Evolutionary conservation across 2,797 vertebrate species (phyloP).

Genomic region (Poecilia gillii): DNA sequence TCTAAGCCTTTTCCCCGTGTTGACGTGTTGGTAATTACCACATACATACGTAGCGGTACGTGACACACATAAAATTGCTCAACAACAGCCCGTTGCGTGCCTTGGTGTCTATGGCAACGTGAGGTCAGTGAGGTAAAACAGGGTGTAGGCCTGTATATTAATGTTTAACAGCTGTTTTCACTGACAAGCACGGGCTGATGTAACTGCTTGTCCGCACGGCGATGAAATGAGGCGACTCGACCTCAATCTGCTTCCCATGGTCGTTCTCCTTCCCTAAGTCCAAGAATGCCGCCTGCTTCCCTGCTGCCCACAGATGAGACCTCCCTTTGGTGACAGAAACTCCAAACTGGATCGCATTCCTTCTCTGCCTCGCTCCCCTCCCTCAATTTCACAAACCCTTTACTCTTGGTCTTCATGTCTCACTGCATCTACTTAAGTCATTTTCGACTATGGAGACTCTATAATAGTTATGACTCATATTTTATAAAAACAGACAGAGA

Average conservation of each 20-base stretch:
- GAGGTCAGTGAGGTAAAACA: slow-evolving; percentile 42
- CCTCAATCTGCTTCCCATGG: background rate
- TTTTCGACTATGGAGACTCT: background rate
- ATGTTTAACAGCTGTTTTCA: slow-evolving; percentile 59
- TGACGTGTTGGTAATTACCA: background rate
- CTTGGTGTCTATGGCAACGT: slow-evolving; percentile 46
- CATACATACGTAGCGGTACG: background rate
- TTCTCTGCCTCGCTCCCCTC: slow-evolving; percentile 54
- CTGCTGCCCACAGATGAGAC: background rate
- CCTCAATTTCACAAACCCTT: slow-evolving; percentile 45
- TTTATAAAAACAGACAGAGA: slow-evolving; percentile 2
- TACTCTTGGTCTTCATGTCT: slow-evolving; percentile 25
- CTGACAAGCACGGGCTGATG: slow-evolving; percentile 40
- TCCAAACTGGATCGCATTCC: slow-evolving; percentile 4
- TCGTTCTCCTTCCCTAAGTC: slow-evolving; percentile 8
- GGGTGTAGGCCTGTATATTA: slow-evolving; percentile 48
- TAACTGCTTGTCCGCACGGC: slow-evolving; percentile 14
- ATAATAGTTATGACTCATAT: background rate
- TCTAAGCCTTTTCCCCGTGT: background rate
- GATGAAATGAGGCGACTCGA: background rate
- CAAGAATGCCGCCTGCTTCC: background rate
- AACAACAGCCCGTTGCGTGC: slow-evolving; percentile 1
- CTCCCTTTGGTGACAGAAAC: background rate
- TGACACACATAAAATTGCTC: background rate
- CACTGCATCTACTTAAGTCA: background rate